A percentile compares a stretch with the other conserved stretches of the same genome.
Conservation (phyloP, 2,797 vertebrate species). For the Mallotus villosus region DNA sequence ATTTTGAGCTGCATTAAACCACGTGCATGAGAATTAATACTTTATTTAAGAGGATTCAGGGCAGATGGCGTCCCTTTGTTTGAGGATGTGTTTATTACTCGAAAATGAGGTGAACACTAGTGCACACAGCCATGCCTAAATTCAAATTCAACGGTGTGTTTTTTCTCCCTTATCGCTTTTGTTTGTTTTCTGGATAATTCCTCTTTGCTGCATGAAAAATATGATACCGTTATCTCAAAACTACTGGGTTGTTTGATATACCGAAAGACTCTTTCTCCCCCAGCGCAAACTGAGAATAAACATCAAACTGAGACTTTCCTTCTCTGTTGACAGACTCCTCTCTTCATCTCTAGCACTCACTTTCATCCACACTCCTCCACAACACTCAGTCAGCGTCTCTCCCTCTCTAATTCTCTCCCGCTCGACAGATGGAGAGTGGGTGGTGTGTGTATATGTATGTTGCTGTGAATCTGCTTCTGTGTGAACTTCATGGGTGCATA, state of each 20-base stretch:
- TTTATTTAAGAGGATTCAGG: constrained; percentile 74
- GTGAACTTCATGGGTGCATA: not conserved
- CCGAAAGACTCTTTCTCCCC: not conserved
- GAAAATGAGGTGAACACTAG: constrained; percentile 50
- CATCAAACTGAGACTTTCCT: too few relatives aligned
- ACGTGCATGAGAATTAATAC: constrained; percentile 65
- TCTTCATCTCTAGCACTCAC: constrained; percentile 32
- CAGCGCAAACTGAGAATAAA: not conserved
- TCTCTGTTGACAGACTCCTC: constrained; percentile 9
- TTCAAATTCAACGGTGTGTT: not conserved
- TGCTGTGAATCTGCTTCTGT: constrained; percentile 8
- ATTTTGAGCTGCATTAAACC: constrained; percentile 54
- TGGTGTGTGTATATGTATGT: constrained; percentile 20
- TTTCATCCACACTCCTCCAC: constrained; percentile 11
- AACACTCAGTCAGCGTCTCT: not conserved
- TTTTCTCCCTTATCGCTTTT: not conserved
- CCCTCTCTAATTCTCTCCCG: constrained; percentile 8
- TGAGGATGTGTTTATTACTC: constrained; percentile 62
- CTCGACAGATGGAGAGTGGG: constrained; percentile 66
- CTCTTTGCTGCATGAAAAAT: not conserved
- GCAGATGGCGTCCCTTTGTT: constrained; percentile 74
- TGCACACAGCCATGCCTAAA: constrained; percentile 25
- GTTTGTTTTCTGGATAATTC: not conserved
- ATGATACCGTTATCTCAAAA: not conserved
- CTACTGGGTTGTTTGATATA: not conserved